Base-by-base conservation (phyloP, 2,113 vertebrate genomes). In the Herpetotheres cachinnans region DNA sequence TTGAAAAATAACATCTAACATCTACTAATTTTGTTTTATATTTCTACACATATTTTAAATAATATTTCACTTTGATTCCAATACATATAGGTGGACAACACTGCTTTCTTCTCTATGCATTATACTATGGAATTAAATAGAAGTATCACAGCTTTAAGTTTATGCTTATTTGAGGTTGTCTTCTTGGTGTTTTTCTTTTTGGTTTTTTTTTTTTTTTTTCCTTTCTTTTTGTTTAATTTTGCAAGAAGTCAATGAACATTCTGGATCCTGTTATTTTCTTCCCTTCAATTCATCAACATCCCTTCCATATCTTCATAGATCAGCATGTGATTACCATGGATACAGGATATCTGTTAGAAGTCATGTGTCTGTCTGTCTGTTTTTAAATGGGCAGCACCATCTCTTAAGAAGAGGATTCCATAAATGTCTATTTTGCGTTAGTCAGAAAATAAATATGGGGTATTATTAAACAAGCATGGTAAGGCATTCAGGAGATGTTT, bases 201-300 rank as follows among this genome's bases (percentile, higher is more conserved):
- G 17, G 0, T 3, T 14, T 20, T 19, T 17, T 7, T 16, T 16
- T 42, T 36, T n/a, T 2, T 3, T 7, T 13, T 40, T 21, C 19
- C 27, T 26, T 3, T 7, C 2, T 22, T 72, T 55, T 9, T 16
- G 6, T 49, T 59, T 32, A 59, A n/a, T 65, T 83, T 83, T 52
- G 1, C 9, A 88, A 34, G 10, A 89, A 81, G n/a, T 58, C 50
- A 54, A 22, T 16, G 9, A 77, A 38, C 13, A 52, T 72, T 69
- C 13, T 19, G 17, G 25, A 62, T 56, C 12, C 3, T 25, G 6
- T 25, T 71, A 38, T 10, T 74, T 58, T 88, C 13, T 59, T 88
- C 27, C 32, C 32, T 59, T 77, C 24, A 16, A 49, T 90, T 92
- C 10, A 54, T 7, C 7, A 77, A 27, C 12, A 77, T 62, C 50